Percentiles rank a stretch among this genome's conserved stretches.
These are phyloP conservation scores for Glyphotaelius pellucidus DNA, from an alignment of 2,888 invertebrate genomes.

Conservation along the genomic window DNA sequence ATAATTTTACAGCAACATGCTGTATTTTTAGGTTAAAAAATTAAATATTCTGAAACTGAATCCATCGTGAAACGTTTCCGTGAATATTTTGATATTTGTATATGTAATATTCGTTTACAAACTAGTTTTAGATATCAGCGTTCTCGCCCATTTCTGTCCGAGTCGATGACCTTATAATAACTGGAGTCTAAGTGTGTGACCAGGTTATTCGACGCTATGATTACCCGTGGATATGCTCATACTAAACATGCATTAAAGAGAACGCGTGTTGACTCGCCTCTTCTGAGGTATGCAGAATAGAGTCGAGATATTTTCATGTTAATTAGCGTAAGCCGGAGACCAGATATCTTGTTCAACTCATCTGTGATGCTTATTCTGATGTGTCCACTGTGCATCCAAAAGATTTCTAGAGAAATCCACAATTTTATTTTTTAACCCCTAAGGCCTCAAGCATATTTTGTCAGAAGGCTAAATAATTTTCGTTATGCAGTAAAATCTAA, in stretches of 20 bases:
- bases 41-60: not conserved
- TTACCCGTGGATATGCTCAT: slow-evolving; percentile 1
- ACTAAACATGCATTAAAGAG: not conserved
- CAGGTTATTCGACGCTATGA: slow-evolving; percentile 13
- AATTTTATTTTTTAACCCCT: not conserved
- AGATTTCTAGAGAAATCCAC: not conserved
- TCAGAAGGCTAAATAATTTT: no score
- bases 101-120: not conserved
- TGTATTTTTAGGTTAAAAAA: not conserved
- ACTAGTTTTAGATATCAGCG: slow-evolving; percentile 11
- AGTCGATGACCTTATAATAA: not conserved
- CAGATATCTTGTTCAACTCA: not conserved
- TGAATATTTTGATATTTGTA: not conserved
- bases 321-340: not conserved
- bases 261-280: slow-evolving; percentile 2
- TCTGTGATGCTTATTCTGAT: not conserved
- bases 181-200: slow-evolving; percentile 11
- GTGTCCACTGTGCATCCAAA: not conserved
- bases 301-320: not conserved
- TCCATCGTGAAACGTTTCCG: not conserved
- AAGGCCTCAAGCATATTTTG: no score
- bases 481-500: no score
- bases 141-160: not conserved
- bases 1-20: not conserved
- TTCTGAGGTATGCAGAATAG: not conserved